Evolutionary conservation across 2,797 vertebrate species (phyloP), one percentile per base, ranked within the genome.

Genomic region (Buphagus erythrorhynchus): DNA sequence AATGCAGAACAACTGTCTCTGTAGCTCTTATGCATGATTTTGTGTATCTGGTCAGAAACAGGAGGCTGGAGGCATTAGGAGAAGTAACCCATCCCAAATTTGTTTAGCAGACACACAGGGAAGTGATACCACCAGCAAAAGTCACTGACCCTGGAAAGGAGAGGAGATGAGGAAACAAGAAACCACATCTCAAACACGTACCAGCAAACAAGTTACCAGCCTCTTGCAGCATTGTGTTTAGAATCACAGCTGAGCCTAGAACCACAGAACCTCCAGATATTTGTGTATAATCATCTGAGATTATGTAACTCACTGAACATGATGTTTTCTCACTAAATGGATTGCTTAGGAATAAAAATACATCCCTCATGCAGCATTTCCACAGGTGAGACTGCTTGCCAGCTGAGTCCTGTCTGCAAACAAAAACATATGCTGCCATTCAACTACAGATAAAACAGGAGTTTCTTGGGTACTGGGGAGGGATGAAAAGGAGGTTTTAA

Each of bases 331-430:
- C 81, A 75, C 36, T 80, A 69, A 92, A 95, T 33, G 22, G 10
- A 81, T 57, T 82, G 65, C 61, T 95, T 48, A 18, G 43, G n/a
- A 73, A 85, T 45, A 61, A 81, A 90, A 58, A 88, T 14, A 29
- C 3, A 68, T 87, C 82, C 42, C 49, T 79, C 40, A 13, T 19
- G 24, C 51, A 83, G 78, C 72, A 59, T 81, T 91, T 95, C 68
- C 90, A 94, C 92, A 95, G 96, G 96, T 96, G 86, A 97, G 87
- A 40, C 48, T 49, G 40, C 81, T 89, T 46, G 9, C 96, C 97
- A 97, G 96, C 95, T 97, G 96, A 26, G 83, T 95, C 95, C 95
- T 96, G 94, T 86, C 91, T 93, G 80, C 95, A 97, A 96, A 95
- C 43, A 71, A 95, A 97, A 95, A 91, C 87, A 40, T 35, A 77